A percentile compares a stretch with the other conserved stretches of the same genome.
Evolutionary conservation across 2,113 vertebrate genomes (phyloP).

Genomic region (Castor canadensis): DNA sequence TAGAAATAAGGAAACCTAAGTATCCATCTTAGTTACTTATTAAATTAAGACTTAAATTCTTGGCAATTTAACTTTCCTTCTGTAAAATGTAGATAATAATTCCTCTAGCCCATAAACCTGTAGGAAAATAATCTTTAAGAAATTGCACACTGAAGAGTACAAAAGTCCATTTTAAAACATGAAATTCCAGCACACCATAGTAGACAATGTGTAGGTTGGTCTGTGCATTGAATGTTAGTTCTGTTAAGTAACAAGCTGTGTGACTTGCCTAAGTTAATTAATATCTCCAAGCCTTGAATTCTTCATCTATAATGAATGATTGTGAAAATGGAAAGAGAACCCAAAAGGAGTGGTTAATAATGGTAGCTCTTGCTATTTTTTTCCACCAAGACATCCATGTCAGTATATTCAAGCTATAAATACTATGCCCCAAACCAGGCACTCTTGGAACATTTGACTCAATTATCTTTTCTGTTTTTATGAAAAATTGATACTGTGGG

Average conservation of each 20-base stretch:
- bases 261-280: neutral
- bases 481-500: slow-evolving; percentile 60
- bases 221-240: neutral
- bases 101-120: neutral
- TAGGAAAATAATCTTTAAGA: slow-evolving; percentile 21
- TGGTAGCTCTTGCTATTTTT: neutral
- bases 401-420: slow-evolving; percentile 50
- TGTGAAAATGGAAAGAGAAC: neutral
- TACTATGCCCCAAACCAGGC: slow-evolving; percentile 43
- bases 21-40: neutral
- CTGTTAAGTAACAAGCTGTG: neutral
- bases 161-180: neutral
- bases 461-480: slow-evolving; percentile 32
- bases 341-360: neutral
- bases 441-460: slow-evolving; percentile 65
- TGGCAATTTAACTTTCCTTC: neutral
- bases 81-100: slow-evolving; percentile 22
- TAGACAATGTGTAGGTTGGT: neutral
- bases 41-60: slow-evolving; percentile 29
- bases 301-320: neutral
- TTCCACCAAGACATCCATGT: slow-evolving; percentile 27
- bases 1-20: neutral
- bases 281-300: slow-evolving; percentile 38
- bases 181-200: neutral
- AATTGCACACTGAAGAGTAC: neutral